These are phyloP conservation scores for Penelope pileata DNA, from an alignment of 2,113 vertebrate species.

Conservation along the genomic window DNA sequence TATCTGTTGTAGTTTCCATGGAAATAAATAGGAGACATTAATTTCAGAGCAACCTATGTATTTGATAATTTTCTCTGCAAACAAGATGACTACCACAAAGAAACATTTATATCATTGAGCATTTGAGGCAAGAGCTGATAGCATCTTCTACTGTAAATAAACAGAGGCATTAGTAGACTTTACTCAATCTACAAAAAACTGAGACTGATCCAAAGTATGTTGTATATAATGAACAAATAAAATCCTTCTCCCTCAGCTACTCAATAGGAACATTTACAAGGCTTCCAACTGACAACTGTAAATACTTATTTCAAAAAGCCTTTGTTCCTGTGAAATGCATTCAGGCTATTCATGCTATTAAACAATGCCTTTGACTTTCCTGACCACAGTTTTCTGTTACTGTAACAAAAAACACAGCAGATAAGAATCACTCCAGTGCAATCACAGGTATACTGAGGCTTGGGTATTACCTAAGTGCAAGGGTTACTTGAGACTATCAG, in stretches of 20 bases:
- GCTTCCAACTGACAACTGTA: not conserved
- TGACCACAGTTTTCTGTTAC: not conserved
- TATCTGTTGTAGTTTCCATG: too few species aligned
- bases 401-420: not conserved
- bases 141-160: not conserved
- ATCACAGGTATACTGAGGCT: not conserved
- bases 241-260: not conserved
- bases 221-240: not conserved
- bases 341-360: not conserved
- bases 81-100: not conserved
- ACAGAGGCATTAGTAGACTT: not conserved
- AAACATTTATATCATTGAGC: not conserved
- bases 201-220: not conserved
- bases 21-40: too few species aligned
- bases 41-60: too few species aligned
- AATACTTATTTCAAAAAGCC: not conserved
- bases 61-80: conserved; percentile 3
- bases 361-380: not conserved
- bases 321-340: not conserved
- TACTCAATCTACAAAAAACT: not conserved
- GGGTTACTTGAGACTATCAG: not conserved
- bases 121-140: not conserved
- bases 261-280: not conserved
- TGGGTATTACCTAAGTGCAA: fast-evolving
- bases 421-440: not conserved